phyloP scores from a whole-genome alignment of 2,113 vertebrate species.

The Corythornis cristatus region DNA sequence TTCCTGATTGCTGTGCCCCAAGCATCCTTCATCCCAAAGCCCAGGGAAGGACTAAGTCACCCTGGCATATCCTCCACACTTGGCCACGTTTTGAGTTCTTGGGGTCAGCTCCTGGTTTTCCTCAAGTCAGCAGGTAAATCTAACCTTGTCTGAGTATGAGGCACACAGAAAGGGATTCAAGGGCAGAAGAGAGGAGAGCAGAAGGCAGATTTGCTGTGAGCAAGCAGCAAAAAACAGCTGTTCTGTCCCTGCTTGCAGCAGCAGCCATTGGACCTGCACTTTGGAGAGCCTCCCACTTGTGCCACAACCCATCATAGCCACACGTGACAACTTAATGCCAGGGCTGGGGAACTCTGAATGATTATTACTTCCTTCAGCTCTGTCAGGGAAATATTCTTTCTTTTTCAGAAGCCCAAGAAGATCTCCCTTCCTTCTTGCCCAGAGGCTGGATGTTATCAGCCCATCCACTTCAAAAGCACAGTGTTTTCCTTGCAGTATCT shows the following conservation, averaged over 20 bases:
- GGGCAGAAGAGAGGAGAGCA: neutral
- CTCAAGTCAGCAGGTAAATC: neutral
- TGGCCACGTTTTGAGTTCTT: neutral
- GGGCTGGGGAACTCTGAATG: neutral
- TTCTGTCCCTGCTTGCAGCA: neutral
- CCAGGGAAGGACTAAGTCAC: fast-evolving
- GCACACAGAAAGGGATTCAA: neutral
- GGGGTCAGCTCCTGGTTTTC: neutral
- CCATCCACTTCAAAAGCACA: neutral
- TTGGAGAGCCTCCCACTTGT: neutral
- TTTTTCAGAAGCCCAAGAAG: neutral
- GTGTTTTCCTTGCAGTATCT: neutral
- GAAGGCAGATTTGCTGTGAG: neutral
- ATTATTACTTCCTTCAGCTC: neutral
- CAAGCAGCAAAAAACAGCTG: neutral
- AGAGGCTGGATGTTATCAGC: neutral
- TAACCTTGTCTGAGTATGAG: neutral
- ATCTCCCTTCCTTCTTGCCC: neutral
- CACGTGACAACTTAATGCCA: neutral
- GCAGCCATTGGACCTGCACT: fast-evolving
- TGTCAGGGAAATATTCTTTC: neutral
- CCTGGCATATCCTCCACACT: neutral
- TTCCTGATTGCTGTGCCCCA: fast-evolving
- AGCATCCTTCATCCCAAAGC: neutral
- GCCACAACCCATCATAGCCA: fast-evolving